phyloP scores from a whole-genome alignment of 2,113 vertebrate species.

The Chamaea fasciata region DNA sequence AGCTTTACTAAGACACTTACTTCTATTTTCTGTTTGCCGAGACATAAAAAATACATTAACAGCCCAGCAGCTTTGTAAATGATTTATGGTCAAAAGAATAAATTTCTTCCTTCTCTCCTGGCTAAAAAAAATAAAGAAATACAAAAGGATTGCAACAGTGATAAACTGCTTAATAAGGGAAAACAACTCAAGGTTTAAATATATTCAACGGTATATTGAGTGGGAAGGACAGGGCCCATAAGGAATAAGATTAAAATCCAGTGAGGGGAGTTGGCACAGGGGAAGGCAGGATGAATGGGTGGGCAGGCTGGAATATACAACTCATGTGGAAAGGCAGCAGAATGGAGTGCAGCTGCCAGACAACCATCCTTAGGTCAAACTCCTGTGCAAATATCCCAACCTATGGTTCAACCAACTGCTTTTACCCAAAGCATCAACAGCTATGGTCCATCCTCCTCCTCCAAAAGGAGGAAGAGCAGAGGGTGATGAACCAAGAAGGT shows the following conservation, averaged over 20 bases:
- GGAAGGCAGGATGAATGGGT: background rate
- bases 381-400: background rate
- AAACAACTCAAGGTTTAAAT: slow-evolving; percentile 33
- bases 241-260: background rate
- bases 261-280: background rate
- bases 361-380: background rate
- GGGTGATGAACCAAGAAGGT: background rate
- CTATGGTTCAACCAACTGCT: background rate
- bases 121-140: background rate
- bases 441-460: background rate
- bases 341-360: accelerated
- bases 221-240: background rate
- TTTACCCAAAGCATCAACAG: background rate
- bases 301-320: background rate
- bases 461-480: background rate
- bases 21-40: slow-evolving; percentile 59
- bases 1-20: background rate
- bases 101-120: background rate
- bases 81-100: slow-evolving; percentile 60
- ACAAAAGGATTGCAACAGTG: background rate
- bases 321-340: background rate
- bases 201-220: background rate
- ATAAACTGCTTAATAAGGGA: slow-evolving; percentile 47
- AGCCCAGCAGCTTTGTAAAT: slow-evolving; percentile 35
- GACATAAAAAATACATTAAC: slow-evolving; percentile 65